These are phyloP conservation scores for Candidula unifasciata DNA, from an alignment of 2,888 invertebrate species.

Conservation along the genomic window DNA sequence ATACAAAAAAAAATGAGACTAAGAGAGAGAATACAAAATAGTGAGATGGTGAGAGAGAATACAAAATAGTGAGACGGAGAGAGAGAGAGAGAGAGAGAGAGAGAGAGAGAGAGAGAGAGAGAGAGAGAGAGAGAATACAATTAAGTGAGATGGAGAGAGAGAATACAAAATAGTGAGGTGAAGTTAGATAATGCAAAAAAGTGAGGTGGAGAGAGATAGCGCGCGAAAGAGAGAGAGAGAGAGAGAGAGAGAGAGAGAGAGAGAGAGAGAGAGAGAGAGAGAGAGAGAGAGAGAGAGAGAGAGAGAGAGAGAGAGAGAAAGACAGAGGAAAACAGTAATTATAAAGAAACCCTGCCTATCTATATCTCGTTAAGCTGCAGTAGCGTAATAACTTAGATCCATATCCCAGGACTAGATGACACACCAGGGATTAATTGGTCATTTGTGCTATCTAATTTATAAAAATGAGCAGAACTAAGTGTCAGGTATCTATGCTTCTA, in stretches of 20 bases:
- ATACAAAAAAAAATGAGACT: no score
- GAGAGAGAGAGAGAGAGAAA: neutral
- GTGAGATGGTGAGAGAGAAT: neutral
- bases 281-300: slow-evolving; percentile 23
- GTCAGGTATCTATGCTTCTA: no score
- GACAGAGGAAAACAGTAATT: neutral
- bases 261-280: slow-evolving; percentile 25
- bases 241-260: neutral
- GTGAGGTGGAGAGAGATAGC: slow-evolving; percentile 27
- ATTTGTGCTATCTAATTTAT: no score
- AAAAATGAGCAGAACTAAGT: no score
- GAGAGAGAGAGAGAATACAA: slow-evolving; percentile 10
- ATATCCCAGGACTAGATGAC: no score
- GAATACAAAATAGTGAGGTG: neutral
- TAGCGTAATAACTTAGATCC: no score
- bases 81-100: neutral
- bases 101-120: neutral
- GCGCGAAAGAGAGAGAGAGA: neutral
- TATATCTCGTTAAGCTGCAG: no score
- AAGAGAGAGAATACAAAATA: no score
- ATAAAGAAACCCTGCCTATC: no score
- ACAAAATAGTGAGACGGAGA: no score
- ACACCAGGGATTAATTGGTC: no score
- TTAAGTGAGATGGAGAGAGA: slow-evolving; percentile 19
- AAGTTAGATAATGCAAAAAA: no score